These are phyloP conservation scores for Pinctada fucata DNA, from an alignment of 2,888 invertebrate genomes.

Conservation along the genomic window DNA sequence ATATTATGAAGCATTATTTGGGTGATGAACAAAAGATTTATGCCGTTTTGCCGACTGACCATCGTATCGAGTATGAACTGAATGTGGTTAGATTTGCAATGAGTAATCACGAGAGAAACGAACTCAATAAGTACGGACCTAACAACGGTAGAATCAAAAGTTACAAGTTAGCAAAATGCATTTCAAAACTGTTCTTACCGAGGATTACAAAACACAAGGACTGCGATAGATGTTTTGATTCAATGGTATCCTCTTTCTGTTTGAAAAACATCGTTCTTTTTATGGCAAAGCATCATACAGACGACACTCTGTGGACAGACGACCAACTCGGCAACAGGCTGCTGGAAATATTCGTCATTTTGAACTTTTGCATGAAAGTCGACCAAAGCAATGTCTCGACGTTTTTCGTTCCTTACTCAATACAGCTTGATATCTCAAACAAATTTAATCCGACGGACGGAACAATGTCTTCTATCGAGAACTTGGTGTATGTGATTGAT, in stretches of 20 bases:
- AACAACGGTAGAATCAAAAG: neutral
- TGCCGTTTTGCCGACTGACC: too few species aligned
- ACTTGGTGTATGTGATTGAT: too few species aligned
- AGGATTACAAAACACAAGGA: neutral
- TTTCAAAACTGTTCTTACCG: neutral
- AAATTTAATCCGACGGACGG: too few species aligned
- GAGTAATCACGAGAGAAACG: too few species aligned
- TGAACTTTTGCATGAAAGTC: conserved; percentile 1
- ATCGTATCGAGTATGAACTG: too few species aligned
- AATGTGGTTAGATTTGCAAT: too few species aligned
- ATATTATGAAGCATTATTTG: too few species aligned
- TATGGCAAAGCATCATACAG: neutral
- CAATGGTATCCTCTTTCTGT: neutral
- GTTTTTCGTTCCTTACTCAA: too few species aligned
- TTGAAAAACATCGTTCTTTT: neutral
- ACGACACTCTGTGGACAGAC: neutral
- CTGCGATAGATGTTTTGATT: neutral
- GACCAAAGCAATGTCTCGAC: too few species aligned
- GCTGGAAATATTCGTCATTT: conserved; percentile 2
- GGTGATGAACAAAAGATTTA: too few species aligned
- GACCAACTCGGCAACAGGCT: neutral
- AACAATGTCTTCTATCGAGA: too few species aligned
- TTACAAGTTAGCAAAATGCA: conserved; percentile 5
- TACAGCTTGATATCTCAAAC: too few species aligned
- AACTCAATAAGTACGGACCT: neutral